Percentiles rank a stretch among this genome's conserved stretches.
Conservation (phyloP, 2,113 vertebrate genomes). For the Thymallus thymallus region DNA sequence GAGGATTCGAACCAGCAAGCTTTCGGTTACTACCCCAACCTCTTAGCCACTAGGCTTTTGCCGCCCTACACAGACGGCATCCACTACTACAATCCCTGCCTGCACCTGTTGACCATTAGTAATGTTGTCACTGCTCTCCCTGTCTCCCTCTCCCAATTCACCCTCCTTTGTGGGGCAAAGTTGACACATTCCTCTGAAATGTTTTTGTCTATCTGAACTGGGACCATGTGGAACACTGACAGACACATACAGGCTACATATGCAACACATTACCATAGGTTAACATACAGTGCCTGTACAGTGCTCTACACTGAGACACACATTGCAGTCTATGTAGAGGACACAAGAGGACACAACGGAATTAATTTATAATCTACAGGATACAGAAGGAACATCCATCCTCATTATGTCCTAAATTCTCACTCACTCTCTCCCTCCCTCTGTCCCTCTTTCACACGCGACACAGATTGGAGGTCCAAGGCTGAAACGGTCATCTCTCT, state of each 20-base stretch:
- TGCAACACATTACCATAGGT: not conserved
- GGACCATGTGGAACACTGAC: conserved; percentile 5
- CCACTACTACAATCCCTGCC: conserved; percentile 36
- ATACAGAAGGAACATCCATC: not conserved
- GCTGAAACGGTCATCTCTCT: conserved; percentile 19
- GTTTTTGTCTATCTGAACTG: conserved; percentile 37
- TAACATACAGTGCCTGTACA: not conserved
- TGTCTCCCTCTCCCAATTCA: conserved; percentile 24
- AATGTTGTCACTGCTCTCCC: conserved; percentile 57
- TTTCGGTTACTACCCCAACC: conserved; percentile 55
- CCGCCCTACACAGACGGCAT: conserved; percentile 7
- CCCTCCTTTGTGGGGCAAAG: conserved; percentile 56
- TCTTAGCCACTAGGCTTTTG: conserved; percentile 71
- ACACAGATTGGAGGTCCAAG: conserved; percentile 30
- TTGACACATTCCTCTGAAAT: conserved; percentile 59
- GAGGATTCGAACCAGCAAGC: too few relatives aligned
- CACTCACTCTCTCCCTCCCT: not conserved
- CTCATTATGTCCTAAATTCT: not conserved
- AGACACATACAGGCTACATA: not conserved
- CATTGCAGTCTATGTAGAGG: not conserved
- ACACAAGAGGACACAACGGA: not conserved
- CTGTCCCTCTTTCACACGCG: not conserved
- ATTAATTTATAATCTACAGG: not conserved
- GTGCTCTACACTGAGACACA: too few relatives aligned
- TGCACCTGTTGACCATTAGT: conserved; percentile 74